Conservation (phyloP, 2,113 vertebrate species). For the Macrotis lagotis region DNA sequence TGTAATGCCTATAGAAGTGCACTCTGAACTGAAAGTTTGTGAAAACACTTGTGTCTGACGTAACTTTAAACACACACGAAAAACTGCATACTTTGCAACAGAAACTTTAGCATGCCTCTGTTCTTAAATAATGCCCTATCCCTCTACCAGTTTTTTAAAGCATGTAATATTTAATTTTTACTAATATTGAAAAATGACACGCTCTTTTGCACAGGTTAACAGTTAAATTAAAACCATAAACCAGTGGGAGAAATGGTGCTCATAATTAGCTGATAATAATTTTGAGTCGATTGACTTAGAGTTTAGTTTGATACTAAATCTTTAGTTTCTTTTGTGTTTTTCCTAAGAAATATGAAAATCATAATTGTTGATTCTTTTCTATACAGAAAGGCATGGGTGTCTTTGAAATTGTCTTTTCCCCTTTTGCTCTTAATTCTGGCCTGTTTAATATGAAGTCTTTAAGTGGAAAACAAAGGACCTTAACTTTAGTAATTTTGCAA, state of each 20-base stretch:
- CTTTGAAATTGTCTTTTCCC: not conserved
- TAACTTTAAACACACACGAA: constrained; percentile 27
- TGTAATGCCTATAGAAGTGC: constrained; percentile 45
- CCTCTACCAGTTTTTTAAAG: constrained; percentile 11
- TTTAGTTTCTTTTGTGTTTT: not conserved
- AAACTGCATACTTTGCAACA: constrained; percentile 41
- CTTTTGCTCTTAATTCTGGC: constrained; percentile 42
- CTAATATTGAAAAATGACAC: constrained; percentile 31
- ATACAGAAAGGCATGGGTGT: not conserved
- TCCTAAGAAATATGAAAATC: constrained; percentile 27
- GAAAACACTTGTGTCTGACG: constrained; percentile 35
- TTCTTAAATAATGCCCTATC: constrained; percentile 35
- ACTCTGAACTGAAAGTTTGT: constrained; percentile 53
- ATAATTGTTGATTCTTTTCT: constrained; percentile 11
- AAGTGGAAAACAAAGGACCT: not conserved
- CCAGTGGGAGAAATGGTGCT: not conserved
- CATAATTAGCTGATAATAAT: constrained; percentile 20
- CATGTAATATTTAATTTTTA: not conserved
- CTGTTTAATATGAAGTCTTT: constrained; percentile 43
- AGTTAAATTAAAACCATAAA: constrained; percentile 48
- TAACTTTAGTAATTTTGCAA: constrained; percentile 34
- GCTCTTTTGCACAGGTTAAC: not conserved
- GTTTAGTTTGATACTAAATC: constrained; percentile 47
- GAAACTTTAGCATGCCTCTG: constrained; percentile 51
- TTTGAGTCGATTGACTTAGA: constrained; percentile 15